Evolutionary conservation across 2,797 vertebrate species (phyloP).

Genomic region (Hylomyscus alleni): DNA sequence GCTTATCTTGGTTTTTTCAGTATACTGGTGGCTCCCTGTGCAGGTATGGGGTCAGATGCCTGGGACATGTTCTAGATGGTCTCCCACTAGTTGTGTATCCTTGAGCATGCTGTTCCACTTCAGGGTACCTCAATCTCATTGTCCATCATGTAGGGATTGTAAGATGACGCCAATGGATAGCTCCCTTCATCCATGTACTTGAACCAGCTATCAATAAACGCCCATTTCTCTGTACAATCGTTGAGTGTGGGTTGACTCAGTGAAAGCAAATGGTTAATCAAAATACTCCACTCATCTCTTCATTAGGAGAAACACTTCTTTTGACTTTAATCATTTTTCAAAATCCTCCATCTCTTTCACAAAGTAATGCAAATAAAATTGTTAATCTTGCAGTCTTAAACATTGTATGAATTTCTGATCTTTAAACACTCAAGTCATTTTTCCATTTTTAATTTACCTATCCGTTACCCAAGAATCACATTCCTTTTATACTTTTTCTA

Average conservation of each 20-base stretch:
- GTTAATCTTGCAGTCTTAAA: background rate
- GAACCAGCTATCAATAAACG: background rate
- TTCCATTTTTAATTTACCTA: background rate
- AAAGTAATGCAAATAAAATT: background rate
- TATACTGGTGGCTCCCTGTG: background rate
- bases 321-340: background rate
- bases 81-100: background rate
- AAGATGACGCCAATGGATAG: background rate
- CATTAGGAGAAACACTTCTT: slow-evolving; percentile 18
- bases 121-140: background rate
- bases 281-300: background rate
- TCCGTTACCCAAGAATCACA: background rate
- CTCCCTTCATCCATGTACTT: background rate
- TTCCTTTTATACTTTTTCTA: slow-evolving; percentile 3
- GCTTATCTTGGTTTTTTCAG: background rate
- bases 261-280: background rate
- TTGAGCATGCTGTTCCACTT: background rate
- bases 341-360: background rate
- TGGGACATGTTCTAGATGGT: background rate
- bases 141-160: background rate
- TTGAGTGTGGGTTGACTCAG: background rate
- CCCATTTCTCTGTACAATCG: background rate
- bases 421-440: background rate
- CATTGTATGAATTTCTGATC: background rate
- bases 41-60: background rate